Conservation (phyloP, 2,113 vertebrate species). For the Elgaria multicarinata region DNA sequence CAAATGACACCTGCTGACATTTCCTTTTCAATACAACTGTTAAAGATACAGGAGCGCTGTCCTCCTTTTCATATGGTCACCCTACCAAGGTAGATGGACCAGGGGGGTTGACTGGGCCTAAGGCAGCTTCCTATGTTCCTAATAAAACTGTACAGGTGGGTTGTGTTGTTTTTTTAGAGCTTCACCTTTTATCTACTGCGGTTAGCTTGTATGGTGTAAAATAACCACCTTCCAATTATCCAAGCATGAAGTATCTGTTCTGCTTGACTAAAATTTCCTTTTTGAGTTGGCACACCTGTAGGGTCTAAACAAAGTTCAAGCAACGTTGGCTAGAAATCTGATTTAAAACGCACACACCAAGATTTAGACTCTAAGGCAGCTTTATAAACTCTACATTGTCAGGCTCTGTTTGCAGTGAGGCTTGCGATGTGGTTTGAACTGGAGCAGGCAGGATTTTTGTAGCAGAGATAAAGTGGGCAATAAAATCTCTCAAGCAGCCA, state of each 20-base stretch:
- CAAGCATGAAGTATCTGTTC: accelerated
- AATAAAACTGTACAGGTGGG: background rate
- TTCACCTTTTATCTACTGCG: background rate
- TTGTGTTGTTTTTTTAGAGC: background rate
- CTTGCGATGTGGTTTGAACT: conserved; percentile 28
- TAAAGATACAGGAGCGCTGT: too few relatives aligned
- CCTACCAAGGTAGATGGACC: background rate
- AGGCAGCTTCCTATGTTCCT: background rate
- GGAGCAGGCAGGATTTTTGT: conserved; percentile 30
- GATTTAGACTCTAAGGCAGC: background rate
- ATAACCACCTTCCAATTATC: conserved; percentile 29
- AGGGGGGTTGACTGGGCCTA: background rate
- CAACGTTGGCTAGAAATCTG: background rate
- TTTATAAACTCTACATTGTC: conserved; percentile 13
- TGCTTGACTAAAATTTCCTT: conserved; percentile 39
- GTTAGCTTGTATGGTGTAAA: background rate
- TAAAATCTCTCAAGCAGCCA: conserved; percentile 28
- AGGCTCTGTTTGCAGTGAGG: background rate
- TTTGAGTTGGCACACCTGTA: accelerated
- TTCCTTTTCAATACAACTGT: too few relatives aligned
- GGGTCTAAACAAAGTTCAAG: conserved; percentile 26
- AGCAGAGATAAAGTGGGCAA: conserved; percentile 26
- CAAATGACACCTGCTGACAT: too few relatives aligned
- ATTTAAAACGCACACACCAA: background rate
- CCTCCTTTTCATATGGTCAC: too few relatives aligned